Evolutionary conservation across 2,797 vertebrate genomes (phyloP).

Genomic region (Enteromius mattozi): DNA sequence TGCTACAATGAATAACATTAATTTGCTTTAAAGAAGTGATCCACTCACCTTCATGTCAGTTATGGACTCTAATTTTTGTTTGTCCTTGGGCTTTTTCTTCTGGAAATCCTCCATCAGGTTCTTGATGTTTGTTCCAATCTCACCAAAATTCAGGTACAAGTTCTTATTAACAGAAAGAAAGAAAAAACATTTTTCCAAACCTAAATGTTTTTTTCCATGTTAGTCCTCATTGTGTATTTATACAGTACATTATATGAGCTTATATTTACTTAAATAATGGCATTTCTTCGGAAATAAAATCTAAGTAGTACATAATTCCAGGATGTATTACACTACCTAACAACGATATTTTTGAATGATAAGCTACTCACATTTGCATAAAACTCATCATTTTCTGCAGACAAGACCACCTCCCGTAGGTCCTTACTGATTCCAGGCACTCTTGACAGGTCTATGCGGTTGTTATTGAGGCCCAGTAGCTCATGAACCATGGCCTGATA

Average conservation of each 20-base stretch:
- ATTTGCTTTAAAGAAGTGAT: background rate
- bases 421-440: slow-evolving; percentile 94
- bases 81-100: slow-evolving; percentile 91
- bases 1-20: background rate
- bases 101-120: slow-evolving; percentile 99
- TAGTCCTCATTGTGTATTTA: background rate
- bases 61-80: slow-evolving; percentile 96
- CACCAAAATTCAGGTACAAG: slow-evolving; percentile 96
- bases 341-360: background rate
- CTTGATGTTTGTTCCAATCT: slow-evolving; percentile 97
- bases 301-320: background rate
- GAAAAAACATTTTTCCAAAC: background rate
- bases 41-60: slow-evolving; percentile 90
- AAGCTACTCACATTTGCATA: slow-evolving; percentile 88
- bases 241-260: background rate
- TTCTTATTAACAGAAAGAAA: slow-evolving; percentile 78
- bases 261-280: background rate
- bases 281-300: background rate
- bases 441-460: slow-evolving; percentile 93
- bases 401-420: slow-evolving; percentile 92
- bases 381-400: slow-evolving; percentile 95
- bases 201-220: background rate
- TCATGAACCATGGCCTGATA: slow-evolving; percentile 99
- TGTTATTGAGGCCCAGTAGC: slow-evolving; percentile 94
- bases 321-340: background rate